Evolutionary conservation across 2,797 vertebrate genomes (phyloP), one percentile per base, ranked within the genome.

Genomic region (Cossypha heuglini): DNA sequence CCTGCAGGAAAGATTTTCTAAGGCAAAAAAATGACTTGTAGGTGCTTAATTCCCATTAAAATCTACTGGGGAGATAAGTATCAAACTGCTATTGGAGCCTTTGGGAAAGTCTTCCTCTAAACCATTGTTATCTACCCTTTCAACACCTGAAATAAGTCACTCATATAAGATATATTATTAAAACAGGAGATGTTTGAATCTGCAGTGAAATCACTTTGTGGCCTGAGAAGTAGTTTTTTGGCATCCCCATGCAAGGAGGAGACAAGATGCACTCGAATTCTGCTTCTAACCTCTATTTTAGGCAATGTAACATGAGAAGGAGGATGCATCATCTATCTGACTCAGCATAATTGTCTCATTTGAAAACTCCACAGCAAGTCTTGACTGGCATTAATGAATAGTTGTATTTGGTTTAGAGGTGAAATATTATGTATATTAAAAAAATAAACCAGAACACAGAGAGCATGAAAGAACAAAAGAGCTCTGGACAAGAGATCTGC

Each of bases 41-140:
- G 95, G 76, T 93, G 88, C 58, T 90, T 96, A 94, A 96, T 94
- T 95, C 91, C 89, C 79, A 93, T 93, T 94, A 94, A 93, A 96
- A 88, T 69, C 85, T 82, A 88, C 59, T 42, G 51, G 54, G 45
- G 69, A 94, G 69, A 38, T 93, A 96, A 96, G 90, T 54, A 90
- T 55, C 67, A 45, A 77, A 57, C 77, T 74, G 57, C 78, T 74
- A 38, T 11, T 75, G 72, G 25, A 89, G 68, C 69, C 87, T 91
- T 88, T 7, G 3, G 87, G 68, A 88, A 95, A 94, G 94, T 62
- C 55, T 73, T 94, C 85, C 35, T 73, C 75, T 84, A 75, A 90
- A 81, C 66, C 73, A 69, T 6, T 84, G 79, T 68, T 76, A 84
- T 45, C 88, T 48, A 58, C 46, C 43, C 25, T 75, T 81, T 71